Evolutionary conservation across 2,797 vertebrate species (phyloP).

Genomic region (Hemitrygon akajei): DNA sequence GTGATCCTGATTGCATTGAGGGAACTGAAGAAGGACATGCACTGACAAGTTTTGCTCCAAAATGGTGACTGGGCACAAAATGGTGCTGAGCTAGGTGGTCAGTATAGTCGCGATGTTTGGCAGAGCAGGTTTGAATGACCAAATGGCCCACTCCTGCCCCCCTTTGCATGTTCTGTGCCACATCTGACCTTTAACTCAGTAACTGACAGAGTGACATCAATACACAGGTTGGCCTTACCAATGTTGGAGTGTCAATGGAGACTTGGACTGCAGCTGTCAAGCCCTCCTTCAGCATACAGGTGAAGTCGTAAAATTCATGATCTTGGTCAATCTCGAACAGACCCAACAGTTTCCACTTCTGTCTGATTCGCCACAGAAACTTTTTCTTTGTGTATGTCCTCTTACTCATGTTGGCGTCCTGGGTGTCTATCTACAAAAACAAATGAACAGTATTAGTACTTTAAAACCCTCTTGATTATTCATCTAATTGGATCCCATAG

Average conservation of each 20-base stretch:
- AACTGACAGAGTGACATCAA: not conserved
- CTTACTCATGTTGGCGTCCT: constrained; percentile 38
- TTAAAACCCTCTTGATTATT: not conserved
- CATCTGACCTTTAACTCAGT: no score
- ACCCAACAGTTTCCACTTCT: constrained; percentile 71
- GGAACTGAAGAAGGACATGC: no score
- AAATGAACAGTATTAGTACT: not conserved
- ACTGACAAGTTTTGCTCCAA: no score
- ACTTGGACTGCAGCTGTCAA: constrained; percentile 65
- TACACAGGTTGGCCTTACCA: constrained; percentile 54
- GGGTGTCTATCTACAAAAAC: constrained; percentile 46
- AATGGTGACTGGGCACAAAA: no score
- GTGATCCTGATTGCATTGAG: no score
- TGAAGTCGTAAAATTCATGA: constrained; percentile 71
- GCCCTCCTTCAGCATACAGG: constrained; percentile 77
- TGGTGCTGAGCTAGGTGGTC: no score
- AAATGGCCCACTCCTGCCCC: no score
- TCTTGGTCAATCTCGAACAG: constrained; percentile 74
- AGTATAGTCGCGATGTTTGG: no score
- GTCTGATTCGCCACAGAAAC: constrained; percentile 61
- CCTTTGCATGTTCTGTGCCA: not conserved
- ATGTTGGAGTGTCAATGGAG: constrained; percentile 52
- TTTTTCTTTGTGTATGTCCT: constrained; percentile 44
- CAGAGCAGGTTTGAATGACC: no score
- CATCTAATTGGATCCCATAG: not conserved